Percentiles rank a stretch among this genome's conserved stretches.
phyloP scores from a whole-genome alignment of 2,888 invertebrate genomes.

The Agrochola macilenta region DNA sequence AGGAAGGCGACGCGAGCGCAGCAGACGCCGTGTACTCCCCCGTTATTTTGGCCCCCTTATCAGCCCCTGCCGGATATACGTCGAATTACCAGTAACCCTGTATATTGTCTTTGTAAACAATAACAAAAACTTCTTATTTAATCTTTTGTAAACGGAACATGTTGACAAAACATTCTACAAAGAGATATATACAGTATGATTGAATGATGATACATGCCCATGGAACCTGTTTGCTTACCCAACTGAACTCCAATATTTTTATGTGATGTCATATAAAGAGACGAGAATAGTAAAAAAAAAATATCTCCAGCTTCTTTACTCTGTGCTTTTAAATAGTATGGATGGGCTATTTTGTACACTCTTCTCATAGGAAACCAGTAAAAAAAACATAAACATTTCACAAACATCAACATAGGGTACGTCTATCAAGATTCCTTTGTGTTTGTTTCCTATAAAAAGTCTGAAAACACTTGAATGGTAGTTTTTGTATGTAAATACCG shows the following conservation, averaged over 20 bases:
- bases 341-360: not conserved
- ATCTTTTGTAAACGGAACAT: conserved; percentile 20
- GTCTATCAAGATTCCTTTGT: conserved; percentile 44
- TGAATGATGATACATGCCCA: conserved; percentile 1
- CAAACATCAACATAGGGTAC: conserved; percentile 35
- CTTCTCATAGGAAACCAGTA: conserved; percentile 20
- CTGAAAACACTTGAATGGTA: conserved; percentile 47
- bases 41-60: no score
- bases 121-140: conserved; percentile 16
- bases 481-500: conserved; percentile 63
- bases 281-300: conserved; percentile 9
- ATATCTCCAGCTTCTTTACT: not conserved
- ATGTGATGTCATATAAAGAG: conserved; percentile 4
- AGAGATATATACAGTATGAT: not conserved
- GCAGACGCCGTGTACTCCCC: no score
- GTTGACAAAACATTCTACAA: conserved; percentile 1
- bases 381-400: conserved; percentile 37
- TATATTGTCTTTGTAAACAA: conserved; percentile 24
- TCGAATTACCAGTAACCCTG: no score
- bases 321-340: conserved; percentile 1
- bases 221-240: conserved; percentile 7
- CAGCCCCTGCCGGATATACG: no score
- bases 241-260: conserved; percentile 1
- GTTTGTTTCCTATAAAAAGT: conserved; percentile 49
- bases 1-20: no score